A percentile compares a stretch with the other conserved stretches of the same genome.
Conservation (phyloP, 2,888 invertebrate species). For the Meandrusa payeni region DNA sequence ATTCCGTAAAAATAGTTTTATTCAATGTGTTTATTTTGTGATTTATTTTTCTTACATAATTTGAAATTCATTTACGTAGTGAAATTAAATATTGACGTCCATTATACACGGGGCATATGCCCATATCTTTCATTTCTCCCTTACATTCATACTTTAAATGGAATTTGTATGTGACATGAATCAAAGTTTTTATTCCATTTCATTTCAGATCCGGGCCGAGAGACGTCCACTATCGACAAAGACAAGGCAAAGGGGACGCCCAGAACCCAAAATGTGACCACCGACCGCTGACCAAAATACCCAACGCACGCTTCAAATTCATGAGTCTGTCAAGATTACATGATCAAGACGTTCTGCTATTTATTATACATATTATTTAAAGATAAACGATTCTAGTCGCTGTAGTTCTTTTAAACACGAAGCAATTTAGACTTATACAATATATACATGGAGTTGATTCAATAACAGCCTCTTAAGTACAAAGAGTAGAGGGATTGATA, state of each 20-base stretch:
- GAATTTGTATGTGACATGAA: background rate
- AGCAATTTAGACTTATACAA: conserved; percentile 60
- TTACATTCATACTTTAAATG: too few relatives aligned
- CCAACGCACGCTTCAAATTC: conserved; percentile 57
- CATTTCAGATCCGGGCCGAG: conserved; percentile 49
- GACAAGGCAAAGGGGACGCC: conserved; percentile 37
- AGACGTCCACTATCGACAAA: conserved; percentile 32
- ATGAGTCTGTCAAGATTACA: conserved; percentile 69
- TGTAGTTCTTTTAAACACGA: conserved; percentile 72
- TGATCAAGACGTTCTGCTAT: conserved; percentile 58
- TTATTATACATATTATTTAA: conserved; percentile 69
- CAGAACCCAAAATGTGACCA: conserved; percentile 69
- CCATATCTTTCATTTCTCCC: too few relatives aligned
- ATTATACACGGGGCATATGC: too few relatives aligned
- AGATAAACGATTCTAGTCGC: conserved; percentile 77
- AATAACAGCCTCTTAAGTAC: conserved; percentile 53
- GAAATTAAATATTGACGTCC: too few relatives aligned
- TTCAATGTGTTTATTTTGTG: too few relatives aligned
- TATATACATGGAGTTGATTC: conserved; percentile 40
- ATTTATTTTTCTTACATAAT: too few relatives aligned
- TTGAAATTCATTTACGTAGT: too few relatives aligned
- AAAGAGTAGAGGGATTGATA: conserved; percentile 49
- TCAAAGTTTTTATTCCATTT: background rate
- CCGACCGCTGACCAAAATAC: conserved; percentile 60
- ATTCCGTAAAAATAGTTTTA: too few relatives aligned